Percentiles rank a stretch among this genome's conserved stretches.
Evolutionary conservation across 2,797 vertebrate species (phyloP).

Genomic region (Poeciliopsis paucimaculata): DNA sequence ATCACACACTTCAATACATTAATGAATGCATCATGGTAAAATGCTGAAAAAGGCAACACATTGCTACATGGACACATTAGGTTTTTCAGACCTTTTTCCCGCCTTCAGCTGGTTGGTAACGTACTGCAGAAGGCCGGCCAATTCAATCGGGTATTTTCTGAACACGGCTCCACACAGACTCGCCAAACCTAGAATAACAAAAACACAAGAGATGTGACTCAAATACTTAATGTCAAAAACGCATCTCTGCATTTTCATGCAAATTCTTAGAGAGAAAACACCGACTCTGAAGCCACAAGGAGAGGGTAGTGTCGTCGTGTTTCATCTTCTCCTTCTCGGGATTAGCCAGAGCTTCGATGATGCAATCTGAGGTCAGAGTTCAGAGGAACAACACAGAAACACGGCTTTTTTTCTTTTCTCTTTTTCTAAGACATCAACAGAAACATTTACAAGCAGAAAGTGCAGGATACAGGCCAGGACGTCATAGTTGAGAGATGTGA

Average conservation of each 20-base stretch:
- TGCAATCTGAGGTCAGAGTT: slow-evolving; percentile 88
- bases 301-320: slow-evolving; percentile 98
- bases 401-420: neutral
- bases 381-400: slow-evolving; percentile 54
- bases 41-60: neutral
- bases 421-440: neutral
- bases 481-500: slow-evolving; percentile 98
- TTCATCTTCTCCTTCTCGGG: slow-evolving; percentile 99
- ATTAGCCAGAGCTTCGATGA: slow-evolving; percentile 98
- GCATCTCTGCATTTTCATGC: slow-evolving; percentile 20
- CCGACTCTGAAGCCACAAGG: slow-evolving; percentile 98
- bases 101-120: slow-evolving; percentile 98
- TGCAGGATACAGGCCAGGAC: slow-evolving; percentile 98
- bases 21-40: too few relatives aligned
- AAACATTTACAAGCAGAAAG: neutral
- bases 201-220: slow-evolving; percentile 22
- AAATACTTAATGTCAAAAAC: slow-evolving; percentile 44
- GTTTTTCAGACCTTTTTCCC: slow-evolving; percentile 89
- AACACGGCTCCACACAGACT: slow-evolving; percentile 98
- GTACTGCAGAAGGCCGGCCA: slow-evolving; percentile 96
- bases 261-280: slow-evolving; percentile 39
- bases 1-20: neutral
- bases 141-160: slow-evolving; percentile 97
- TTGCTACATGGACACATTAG: neutral
- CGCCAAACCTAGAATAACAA: slow-evolving; percentile 86